Evolutionary conservation across 2,888 invertebrate species (phyloP).

Genomic region (Himalopsyche anomala): DNA sequence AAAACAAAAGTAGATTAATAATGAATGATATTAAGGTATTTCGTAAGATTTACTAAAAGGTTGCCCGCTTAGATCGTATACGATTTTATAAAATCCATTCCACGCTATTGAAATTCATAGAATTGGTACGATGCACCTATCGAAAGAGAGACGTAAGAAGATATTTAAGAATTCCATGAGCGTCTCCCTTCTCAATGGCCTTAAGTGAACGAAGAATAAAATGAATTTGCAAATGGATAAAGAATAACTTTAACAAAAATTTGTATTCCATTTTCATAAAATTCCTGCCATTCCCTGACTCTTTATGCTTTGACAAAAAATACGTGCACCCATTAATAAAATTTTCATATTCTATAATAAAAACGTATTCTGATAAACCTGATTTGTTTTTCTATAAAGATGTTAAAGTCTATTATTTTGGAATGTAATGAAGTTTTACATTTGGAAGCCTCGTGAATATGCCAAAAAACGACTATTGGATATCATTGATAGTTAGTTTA

Average conservation of each 20-base stretch:
- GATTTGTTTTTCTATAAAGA: neutral
- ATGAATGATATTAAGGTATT: too few relatives aligned
- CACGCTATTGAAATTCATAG: constrained; percentile 48
- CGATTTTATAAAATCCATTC: constrained; percentile 47
- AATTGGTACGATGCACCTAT: constrained; percentile 53
- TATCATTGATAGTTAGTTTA: too few relatives aligned
- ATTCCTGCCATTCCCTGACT: constrained; percentile 36
- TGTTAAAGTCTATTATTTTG: neutral
- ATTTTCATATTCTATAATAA: constrained; percentile 28
- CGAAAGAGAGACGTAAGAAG: constrained; percentile 35
- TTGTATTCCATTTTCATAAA: constrained; percentile 57
- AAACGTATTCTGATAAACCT: neutral
- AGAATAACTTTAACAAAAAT: constrained; percentile 49
- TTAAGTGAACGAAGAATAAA: constrained; percentile 61
- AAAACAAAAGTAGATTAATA: neutral
- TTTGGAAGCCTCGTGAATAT: too few relatives aligned
- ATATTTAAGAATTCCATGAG: constrained; percentile 48
- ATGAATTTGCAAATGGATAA: constrained; percentile 58
- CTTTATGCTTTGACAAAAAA: constrained; percentile 44
- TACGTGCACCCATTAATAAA: constrained; percentile 53
- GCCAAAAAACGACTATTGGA: too few relatives aligned
- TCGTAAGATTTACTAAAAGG: neutral
- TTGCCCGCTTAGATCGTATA: constrained; percentile 18
- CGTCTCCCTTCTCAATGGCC: constrained; percentile 54
- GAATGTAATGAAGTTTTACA: too few relatives aligned